Percentiles rank a stretch among this genome's conserved stretches.
Evolutionary conservation across 2,113 vertebrate species (phyloP).

Genomic region (Mirounga angustirostris): DNA sequence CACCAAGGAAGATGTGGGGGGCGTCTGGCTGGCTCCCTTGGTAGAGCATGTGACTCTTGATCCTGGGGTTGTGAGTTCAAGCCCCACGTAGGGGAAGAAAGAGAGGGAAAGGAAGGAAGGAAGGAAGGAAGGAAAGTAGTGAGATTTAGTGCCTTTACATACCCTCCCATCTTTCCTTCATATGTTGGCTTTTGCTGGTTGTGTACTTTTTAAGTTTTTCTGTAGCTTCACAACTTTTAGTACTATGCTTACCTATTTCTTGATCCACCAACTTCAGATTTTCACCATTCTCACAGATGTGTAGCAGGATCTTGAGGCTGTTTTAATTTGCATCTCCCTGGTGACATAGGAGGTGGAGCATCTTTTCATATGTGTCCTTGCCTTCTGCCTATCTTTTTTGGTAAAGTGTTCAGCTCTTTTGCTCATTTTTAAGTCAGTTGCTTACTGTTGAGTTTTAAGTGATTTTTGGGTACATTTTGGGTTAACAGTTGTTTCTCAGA

Average conservation of each 20-base stretch:
- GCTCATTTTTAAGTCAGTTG: neutral
- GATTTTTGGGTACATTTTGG: neutral
- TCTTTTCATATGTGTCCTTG: too few species aligned
- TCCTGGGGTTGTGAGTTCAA: neutral
- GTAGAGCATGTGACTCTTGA: neutral
- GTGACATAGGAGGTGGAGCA: accelerated
- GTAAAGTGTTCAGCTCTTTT: neutral
- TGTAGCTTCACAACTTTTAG: neutral
- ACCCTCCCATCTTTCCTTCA: neutral
- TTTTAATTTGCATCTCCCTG: neutral
- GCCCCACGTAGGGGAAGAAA: neutral
- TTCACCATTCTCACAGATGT: too few species aligned
- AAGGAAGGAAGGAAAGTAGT: neutral
- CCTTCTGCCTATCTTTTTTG: neutral
- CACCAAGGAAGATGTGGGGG: neutral
- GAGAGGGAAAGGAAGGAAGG: too few species aligned
- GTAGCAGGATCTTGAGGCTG: neutral
- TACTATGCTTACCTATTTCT: neutral
- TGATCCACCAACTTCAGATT: neutral
- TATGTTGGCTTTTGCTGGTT: neutral
- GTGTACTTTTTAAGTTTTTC: neutral
- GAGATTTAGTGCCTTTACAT: too few species aligned
- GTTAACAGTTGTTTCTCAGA: neutral
- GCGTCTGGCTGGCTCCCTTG: neutral
- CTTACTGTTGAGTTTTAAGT: neutral